Percentiles rank a stretch among this genome's conserved stretches.
phyloP scores from a whole-genome alignment of 1,140 invertebrate species.

The Brachionus asplanchnoidis region DNA sequence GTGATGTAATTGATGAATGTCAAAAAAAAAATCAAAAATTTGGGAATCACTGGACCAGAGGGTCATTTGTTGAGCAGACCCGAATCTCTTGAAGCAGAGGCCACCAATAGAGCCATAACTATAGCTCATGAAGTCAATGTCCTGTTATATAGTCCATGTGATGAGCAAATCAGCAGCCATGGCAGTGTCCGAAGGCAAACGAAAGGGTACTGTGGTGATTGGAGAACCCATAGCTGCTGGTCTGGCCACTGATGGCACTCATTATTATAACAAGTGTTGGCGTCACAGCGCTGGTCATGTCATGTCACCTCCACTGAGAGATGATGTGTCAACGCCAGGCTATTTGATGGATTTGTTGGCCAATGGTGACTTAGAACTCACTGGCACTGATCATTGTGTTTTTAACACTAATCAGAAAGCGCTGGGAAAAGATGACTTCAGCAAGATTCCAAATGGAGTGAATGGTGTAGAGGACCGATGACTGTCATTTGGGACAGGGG shows the following conservation, averaged over 20 bases:
- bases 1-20: conserved; percentile 78
- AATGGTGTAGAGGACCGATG: conserved; percentile 98
- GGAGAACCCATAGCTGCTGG: conserved; percentile 87
- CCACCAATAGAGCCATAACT: conserved; percentile 84
- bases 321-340: conserved; percentile 73
- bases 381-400: conserved; percentile 93
- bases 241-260: conserved; percentile 59
- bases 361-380: conserved; percentile 81
- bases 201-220: conserved; percentile 69
- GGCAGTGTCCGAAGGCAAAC: conserved; percentile 66
- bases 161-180: conserved; percentile 87
- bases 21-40: conserved; percentile 70
- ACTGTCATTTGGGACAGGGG: conserved; percentile 95
- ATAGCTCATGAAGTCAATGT: conserved; percentile 81
- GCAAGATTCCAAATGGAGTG: conserved; percentile 94
- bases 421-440: conserved; percentile 80
- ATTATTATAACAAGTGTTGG: conserved; percentile 62
- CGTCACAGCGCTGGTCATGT: conserved; percentile 82
- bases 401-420: conserved; percentile 89
- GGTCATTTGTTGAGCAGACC: conserved; percentile 91
- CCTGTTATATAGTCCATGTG: conserved; percentile 94
- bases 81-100: conserved; percentile 92
- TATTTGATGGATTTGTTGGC: conserved; percentile 77
- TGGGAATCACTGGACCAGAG: conserved; percentile 87
- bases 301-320: conserved; percentile 80